phyloP scores from a whole-genome alignment of 2,113 vertebrate genomes.

The Oxyruncus cristatus region DNA sequence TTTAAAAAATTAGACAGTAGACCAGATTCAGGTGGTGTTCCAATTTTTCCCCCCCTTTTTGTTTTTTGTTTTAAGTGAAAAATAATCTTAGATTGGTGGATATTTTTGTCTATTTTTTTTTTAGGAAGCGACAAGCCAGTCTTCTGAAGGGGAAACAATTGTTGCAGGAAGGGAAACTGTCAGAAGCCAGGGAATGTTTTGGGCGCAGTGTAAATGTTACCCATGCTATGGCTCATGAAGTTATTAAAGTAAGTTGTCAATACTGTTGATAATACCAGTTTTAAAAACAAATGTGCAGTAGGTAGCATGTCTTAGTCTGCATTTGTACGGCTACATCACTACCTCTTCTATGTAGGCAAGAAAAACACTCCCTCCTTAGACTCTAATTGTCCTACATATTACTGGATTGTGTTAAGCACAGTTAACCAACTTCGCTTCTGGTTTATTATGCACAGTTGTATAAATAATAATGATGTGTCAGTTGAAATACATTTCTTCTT shows the following conservation, averaged over 20 bases:
- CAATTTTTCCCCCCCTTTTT: rapidly evolving
- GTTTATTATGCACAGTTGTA: neutral
- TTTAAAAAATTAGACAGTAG: neutral
- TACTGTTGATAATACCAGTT: neutral
- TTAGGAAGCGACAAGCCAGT: conserved; percentile 86
- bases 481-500: neutral
- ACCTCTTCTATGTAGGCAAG: neutral
- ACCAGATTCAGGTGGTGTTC: neutral
- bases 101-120: conserved; percentile 1
- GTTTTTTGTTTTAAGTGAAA: neutral
- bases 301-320: neutral
- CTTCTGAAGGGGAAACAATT: conserved; percentile 90
- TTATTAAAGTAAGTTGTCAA: conserved; percentile 84
- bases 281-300: neutral
- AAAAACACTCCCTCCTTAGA: neutral
- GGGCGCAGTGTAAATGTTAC: conserved; percentile 89
- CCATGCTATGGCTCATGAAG: conserved; percentile 88
- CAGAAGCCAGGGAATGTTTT: conserved; percentile 93
- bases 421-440: neutral
- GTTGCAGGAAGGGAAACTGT: conserved; percentile 88
- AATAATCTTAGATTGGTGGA: neutral
- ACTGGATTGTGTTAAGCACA: neutral
- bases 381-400: neutral
- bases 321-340: neutral
- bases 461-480: neutral